Evolutionary conservation across 1,140 invertebrate genomes (phyloP), one percentile per base, ranked within the genome.

Genomic region (Platorchestia sp.): DNA sequence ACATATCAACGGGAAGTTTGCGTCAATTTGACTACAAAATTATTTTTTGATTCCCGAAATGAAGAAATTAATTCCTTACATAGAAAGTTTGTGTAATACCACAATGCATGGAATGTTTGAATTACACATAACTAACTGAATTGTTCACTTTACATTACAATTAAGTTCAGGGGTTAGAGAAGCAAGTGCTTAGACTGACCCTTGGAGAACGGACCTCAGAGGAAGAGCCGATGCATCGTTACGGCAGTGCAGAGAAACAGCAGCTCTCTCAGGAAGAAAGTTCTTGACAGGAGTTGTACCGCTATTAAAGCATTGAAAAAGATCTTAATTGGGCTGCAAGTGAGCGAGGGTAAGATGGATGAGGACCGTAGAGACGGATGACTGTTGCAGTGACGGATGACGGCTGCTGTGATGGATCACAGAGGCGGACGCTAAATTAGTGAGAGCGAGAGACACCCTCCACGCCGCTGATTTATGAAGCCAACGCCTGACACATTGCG

Each of bases 391-490:
- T 89, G 87, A 89, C 87, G 87, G 87, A 89, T 89, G 87, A 89
- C 87, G 43, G 87, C n/a, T 41, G 91, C 91, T 45, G 44, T 93
- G 91, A 93, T 93, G 91, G 91, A 93, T 93, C 91, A 93, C 91
- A 93, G 91, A 93, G 91, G 91, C 91, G 91, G 91, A 93, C 91
- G 44, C 91, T 93, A 93, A 93, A 93, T 93, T 93, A 93, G 91
- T 93, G 91, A 93, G 91, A 44, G 91, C 43, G 45, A 47, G 91
- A 93, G 91, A 44, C 91, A 93, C 91, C 91, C 91, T 93, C 91
- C 91, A 93, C 91, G 36, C 43, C 44, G 91, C 91, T 93, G 91
- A 93, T 93, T 93, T 93, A 93, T 93, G 91, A 93, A 93, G 91
- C 43, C 45, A 45, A 45, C 91, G 45, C 91, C 91, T 93, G 91